Evolutionary conservation across 2,797 vertebrate genomes (phyloP).

Genomic region (Helarctos malayanus): DNA sequence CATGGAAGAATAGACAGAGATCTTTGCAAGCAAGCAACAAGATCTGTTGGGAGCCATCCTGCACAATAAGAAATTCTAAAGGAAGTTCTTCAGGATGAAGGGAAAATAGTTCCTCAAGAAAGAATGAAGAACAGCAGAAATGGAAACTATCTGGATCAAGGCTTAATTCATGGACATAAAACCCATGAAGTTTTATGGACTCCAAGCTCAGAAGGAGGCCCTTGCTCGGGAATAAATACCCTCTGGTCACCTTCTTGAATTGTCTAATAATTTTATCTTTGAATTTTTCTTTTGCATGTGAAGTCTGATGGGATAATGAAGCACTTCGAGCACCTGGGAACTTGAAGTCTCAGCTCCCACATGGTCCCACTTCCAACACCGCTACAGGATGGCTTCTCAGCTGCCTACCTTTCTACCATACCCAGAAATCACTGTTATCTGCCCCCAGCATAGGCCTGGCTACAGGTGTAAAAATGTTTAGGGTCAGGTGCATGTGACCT

Average conservation of each 20-base stretch:
- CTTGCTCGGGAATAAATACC: background rate
- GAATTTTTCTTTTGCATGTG: background rate
- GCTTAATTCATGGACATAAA: background rate
- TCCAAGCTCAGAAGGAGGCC: background rate
- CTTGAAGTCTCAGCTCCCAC: background rate
- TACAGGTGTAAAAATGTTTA: no score
- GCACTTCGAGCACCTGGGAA: background rate
- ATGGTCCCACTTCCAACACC: background rate
- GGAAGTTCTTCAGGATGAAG: background rate
- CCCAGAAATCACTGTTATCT: background rate
- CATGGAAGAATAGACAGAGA: background rate
- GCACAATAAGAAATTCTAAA: background rate
- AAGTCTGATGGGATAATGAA: background rate
- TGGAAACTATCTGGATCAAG: background rate
- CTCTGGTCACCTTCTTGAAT: background rate
- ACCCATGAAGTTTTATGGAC: background rate
- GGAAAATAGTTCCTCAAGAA: background rate
- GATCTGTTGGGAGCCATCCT: background rate
- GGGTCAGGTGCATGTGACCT: no score
- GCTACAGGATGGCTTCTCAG: background rate
- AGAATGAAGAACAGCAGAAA: background rate
- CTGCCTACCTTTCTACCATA: rapidly evolving
- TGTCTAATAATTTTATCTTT: background rate
- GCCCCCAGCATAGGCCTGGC: rapidly evolving
- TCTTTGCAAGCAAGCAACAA: background rate